These are phyloP conservation scores for Hyperopisus bebe DNA, from an alignment of 2,113 vertebrate genomes.

Conservation along the genomic window DNA sequence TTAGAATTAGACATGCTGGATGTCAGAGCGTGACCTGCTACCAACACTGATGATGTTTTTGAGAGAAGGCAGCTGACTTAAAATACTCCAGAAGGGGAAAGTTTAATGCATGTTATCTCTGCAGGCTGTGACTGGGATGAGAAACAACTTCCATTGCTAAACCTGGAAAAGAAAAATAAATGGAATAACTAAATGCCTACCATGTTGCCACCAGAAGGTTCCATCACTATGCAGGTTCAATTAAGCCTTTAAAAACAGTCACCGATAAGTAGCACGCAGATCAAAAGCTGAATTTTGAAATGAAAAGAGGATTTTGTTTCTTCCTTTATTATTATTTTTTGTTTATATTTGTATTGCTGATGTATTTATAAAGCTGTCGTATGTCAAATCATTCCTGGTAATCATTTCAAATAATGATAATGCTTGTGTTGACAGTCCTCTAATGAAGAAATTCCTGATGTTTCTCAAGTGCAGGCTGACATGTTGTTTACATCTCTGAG, in stretches of 20 bases:
- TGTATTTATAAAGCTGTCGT: neutral
- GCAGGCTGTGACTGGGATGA: neutral
- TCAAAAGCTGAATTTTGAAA: neutral
- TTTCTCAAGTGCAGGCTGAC: neutral
- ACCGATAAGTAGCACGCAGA: neutral
- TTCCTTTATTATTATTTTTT: neutral
- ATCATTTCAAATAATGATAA: neutral
- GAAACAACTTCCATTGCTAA: neutral
- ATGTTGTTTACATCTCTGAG: neutral
- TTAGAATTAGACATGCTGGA: neutral
- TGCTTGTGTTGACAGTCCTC: neutral
- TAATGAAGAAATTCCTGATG: neutral
- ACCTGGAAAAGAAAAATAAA: neutral
- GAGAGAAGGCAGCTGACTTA: neutral
- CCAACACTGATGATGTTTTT: neutral
- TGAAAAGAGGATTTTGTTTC: neutral
- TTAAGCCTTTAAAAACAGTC: neutral
- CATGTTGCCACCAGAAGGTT: neutral
- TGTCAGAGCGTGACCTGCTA: neutral
- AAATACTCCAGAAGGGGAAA: neutral
- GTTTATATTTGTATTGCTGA: constrained; percentile 2
- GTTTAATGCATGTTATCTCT: neutral
- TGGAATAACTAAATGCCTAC: neutral
- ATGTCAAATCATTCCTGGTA: neutral
- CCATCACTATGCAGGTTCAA: neutral